Base-by-base conservation (phyloP, 2,797 vertebrate species). In the Neosalanx taihuensis region DNA sequence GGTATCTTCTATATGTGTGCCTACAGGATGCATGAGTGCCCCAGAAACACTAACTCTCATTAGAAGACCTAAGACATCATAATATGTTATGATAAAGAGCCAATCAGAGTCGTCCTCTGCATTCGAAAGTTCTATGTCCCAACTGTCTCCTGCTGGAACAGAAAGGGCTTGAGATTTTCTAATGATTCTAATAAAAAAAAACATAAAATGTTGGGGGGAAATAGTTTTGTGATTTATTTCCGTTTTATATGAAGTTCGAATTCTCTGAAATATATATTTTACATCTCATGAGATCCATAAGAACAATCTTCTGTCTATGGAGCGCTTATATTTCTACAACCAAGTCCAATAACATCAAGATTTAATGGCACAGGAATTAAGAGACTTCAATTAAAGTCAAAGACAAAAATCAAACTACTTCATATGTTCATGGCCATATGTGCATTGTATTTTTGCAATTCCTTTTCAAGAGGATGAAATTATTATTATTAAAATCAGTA, bases 1-100 rank as follows among this genome's bases (percentile, higher is more conserved):
- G 91, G 90, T 79, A 87, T 92, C 41, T 91, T 93, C 85, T 92
- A 90, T 83, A 82, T 91, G 82, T 93, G 91, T 84, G 91, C 92
- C 83, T 92, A 92, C 65, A 80, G 90, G 81, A 91, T 91, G 91
- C 89, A 92, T 20, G 86, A 92, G 82, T 91, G 89, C 79, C 89
- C 89, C 69, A 83, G 90, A 83, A 87, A 59, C 59, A 30, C 83
- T 3, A 85, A 78, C 80, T 75, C 88, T 67, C 87, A 90, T 71
- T 92, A 90, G 83, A 82, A 72, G 71, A 79, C 49, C 18, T 59
- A 12, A 59, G 65, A 77, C 83, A 82, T 73, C 73, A 72, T 23
- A 58, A 31, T 68, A 80, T 69, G 69, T 58, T 63, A 18, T 33
- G 26, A 64, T 46, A 61, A 61, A 68, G 64, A 72, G 64, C 56